phyloP scores from a whole-genome alignment of 2,888 invertebrate genomes.

The Drosophila prostipennis region DNA sequence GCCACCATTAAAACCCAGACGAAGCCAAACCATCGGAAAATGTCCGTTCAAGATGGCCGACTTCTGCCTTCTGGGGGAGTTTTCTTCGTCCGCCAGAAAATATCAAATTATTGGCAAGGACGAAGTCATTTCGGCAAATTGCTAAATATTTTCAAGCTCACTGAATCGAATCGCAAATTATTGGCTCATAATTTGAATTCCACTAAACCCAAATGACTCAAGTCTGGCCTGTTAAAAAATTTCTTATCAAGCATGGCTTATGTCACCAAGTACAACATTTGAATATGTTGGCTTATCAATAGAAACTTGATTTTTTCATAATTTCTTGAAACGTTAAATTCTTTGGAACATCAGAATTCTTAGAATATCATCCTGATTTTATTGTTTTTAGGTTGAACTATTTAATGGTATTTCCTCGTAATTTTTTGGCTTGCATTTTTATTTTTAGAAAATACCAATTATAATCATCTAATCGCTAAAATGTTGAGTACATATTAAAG shows the following conservation, averaged over 20 bases:
- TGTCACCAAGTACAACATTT: too few relatives aligned
- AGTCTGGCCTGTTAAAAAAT: not conserved
- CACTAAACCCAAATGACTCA: slow-evolving; percentile 22
- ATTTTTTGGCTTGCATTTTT: too few relatives aligned
- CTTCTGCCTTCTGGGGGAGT: slow-evolving; percentile 47
- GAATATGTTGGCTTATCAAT: too few relatives aligned
- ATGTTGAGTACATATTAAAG: too few relatives aligned
- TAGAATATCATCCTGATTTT: too few relatives aligned
- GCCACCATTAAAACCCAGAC: slow-evolving; percentile 1
- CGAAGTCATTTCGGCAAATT: slow-evolving; percentile 59
- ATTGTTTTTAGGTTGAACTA: too few relatives aligned
- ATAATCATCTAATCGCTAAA: too few relatives aligned
- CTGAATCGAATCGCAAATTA: slow-evolving; percentile 65
- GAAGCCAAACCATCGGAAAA: slow-evolving; percentile 38
- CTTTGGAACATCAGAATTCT: too few relatives aligned
- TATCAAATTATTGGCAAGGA: slow-evolving; percentile 62
- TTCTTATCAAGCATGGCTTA: not conserved
- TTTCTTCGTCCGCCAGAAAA: slow-evolving; percentile 49
- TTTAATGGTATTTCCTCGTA: too few relatives aligned
- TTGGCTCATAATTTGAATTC: slow-evolving; percentile 48
- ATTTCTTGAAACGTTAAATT: too few relatives aligned
- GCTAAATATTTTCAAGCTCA: slow-evolving; percentile 70
- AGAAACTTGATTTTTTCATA: not conserved
- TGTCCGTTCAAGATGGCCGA: slow-evolving; percentile 66
- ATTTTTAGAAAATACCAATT: too few relatives aligned